Base-by-base conservation (phyloP, 2,888 invertebrate genomes). In the Meta bourneti region DNA sequence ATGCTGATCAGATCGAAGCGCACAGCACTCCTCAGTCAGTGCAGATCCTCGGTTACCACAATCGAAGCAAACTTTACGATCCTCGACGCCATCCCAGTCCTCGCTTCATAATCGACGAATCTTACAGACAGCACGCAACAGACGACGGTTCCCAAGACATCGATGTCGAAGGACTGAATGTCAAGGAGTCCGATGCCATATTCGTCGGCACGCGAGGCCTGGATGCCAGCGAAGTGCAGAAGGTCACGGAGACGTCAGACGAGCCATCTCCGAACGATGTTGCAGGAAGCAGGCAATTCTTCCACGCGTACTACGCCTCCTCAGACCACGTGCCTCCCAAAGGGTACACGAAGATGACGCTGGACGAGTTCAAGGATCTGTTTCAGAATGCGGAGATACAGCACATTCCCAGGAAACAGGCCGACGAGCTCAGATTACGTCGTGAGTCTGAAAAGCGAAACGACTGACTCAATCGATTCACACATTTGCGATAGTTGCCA, bases 221-320 rank as follows among this genome's bases (percentile, higher is more conserved):
- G 9, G 77, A 83, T 13, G 13, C 52, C 16, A 78, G 77, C 49
- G 83, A 84, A 16, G 20, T 78, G 6, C 78, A 70, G 34, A 83
- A 51, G 11, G 34, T 81, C 7, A 19, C 70, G 11, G 69, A 70
- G 2, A 49, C 52, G 6, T 49, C 61, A 19, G 71, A 9, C 7
- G 51, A 52, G 9, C n/a, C 49, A 5, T 8, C 70, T 34, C 69
- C 77, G n/a, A 34, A 52, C 6, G 34, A 79, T 19, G 8, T 49
- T 6, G 19, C 13, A 6, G 20, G 34, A 13, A 16, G 51, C 0
- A 87, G 87, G 16, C 83, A 91, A 9, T 72, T 93, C 11, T 93
- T 92, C 75, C 93, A 93, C 71, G 93, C 93, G 7, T 93, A 93
- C 71, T 93, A 93, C 54, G 93, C 93, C 0, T 92, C 93, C 19